Percentiles rank a stretch among this genome's conserved stretches.
Evolutionary conservation across 2,888 invertebrate genomes (phyloP).

Genomic region (Hedya salicella): DNA sequence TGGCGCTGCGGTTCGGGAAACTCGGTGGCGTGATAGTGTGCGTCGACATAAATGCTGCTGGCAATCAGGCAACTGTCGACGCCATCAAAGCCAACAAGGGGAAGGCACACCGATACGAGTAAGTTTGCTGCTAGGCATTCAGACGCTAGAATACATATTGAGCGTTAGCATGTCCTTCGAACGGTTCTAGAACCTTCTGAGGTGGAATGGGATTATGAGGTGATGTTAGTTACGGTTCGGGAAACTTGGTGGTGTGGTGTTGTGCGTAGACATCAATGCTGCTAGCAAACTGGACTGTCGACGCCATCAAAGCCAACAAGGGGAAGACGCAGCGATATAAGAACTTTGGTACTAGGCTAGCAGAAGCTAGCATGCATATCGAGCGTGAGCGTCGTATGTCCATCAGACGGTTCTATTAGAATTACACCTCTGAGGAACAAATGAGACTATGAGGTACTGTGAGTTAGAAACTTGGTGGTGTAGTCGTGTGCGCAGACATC

Average conservation of each 20-base stretch:
- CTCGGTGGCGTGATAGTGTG: constrained; percentile 90
- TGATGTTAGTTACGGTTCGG: constrained; percentile 89
- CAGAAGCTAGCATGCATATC: too few relatives aligned
- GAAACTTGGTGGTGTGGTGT: constrained; percentile 88
- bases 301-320: constrained; percentile 74
- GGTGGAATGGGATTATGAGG: too few relatives aligned
- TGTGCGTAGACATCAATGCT: constrained; percentile 91
- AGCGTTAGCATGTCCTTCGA: too few relatives aligned
- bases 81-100: constrained; percentile 73
- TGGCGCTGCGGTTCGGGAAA: constrained; percentile 89
- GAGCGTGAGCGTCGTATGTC: too few relatives aligned
- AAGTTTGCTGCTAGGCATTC: constrained; percentile 48
- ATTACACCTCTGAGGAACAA: too few relatives aligned
- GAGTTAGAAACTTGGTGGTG: constrained; percentile 87
- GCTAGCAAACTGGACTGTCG: constrained; percentile 88
- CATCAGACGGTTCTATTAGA: too few relatives aligned
- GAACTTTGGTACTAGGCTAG: constrained; percentile 53
- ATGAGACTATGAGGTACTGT: too few relatives aligned
- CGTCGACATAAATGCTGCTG: constrained; percentile 89
- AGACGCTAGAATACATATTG: too few relatives aligned
- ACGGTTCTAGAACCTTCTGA: too few relatives aligned
- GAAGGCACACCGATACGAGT: constrained; percentile 73
- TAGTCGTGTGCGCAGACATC: constrained; percentile 90
- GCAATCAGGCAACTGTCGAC: constrained; percentile 88
- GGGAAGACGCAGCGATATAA: constrained; percentile 71